Evolutionary conservation across 2,113 vertebrate genomes (phyloP), one percentile per base, ranked within the genome.

Genomic region (Coracopsis vasa): DNA sequence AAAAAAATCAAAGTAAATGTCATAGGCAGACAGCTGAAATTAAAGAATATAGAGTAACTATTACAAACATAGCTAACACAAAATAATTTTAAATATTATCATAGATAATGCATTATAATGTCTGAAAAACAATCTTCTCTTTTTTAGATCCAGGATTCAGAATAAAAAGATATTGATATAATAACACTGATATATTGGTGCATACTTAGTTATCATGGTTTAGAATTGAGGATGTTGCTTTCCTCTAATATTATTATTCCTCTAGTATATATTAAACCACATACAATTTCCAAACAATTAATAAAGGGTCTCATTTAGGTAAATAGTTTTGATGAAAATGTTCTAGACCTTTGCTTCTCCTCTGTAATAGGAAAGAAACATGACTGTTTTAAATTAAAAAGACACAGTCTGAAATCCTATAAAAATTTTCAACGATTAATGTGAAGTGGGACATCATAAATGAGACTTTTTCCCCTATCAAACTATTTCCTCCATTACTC

Each of bases 1-100:
- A 86, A 94, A 91, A 94, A 91, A 88, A 78, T 11, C 37, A 77
- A 92, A 92, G 65, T 81, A 97, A 97, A 94, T 90, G 87, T 84
- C 80, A 92, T 27, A 64, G 37, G 6, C 39, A 90, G 29, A 82
- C 16, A 75, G 11, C 7, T 87, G 29, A 94, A 97, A 97, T 95
- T 88, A 96, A 85, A 61, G 28, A 82, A 47, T 47, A 77, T 45
- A 81, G n/a, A 92, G 74, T 74, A 83, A 65, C 25, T 45, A 67
- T 83, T 92, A 67, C 42, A 93, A 93, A 45, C 37, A 74, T 25
- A 94, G 15, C 41, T 82, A 73, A 82, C 44, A 77, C 18, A 94
- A 92, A 94, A 82, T 60, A 2, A 77, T 77, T 69, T 62, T 14
- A 80, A 90, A 66, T 86, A 73, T 80, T 81, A 65, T 65, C 10